Base-by-base conservation (phyloP, 2,113 vertebrate genomes). In the Nesogale talazaci region DNA sequence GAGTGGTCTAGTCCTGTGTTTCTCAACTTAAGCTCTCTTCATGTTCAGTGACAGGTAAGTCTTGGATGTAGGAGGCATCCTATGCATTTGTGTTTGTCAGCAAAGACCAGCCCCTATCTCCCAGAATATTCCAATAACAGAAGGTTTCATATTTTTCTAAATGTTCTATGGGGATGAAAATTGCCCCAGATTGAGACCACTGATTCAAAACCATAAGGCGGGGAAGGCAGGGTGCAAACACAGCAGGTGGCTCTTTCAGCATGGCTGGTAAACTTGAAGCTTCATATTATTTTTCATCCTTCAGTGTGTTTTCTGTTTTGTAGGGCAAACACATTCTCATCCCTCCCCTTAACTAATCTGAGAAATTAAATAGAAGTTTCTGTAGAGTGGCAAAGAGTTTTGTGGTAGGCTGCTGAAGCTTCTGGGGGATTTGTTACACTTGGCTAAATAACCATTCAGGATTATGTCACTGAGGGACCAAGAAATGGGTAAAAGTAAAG, bases 391-490 rank as follows among this genome's bases (percentile, higher is more conserved):
- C 95, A 57, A 91, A 59, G 59, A 86, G 79, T 0, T 1, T 23
- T 0, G 0, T 52, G 87, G 76, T 40, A 46, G 82, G 83, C 72
- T 95, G 86, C 93, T 94, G 90, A 93, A 88, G 88, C 83, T 97
- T 97, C 96, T 84, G 34, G 0, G 56, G 93, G 94, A 97, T 97
- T 96, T 96, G 86, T 70, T 93, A 94, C 69, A 92, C 91, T 94
- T 22, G 4, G 63, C 84, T 97, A 95, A 96, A 95, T 96, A 95
- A 97, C 92, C 95, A 94, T 94, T 96, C 82, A 84, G 92, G 94
- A 97, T 97, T 96, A 97, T 78, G 83, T 92, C 95, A 94, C 88
- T 94, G 59, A 88, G 95, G 93, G 93, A 95, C 93, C 34, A 94
- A 89, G 67, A 95, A 97, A 97, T 85, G 95, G 91, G 93, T 34